Evolutionary conservation across 2,888 invertebrate genomes (phyloP), one percentile per base, ranked within the genome.

Genomic region (Salticus scenicus): DNA sequence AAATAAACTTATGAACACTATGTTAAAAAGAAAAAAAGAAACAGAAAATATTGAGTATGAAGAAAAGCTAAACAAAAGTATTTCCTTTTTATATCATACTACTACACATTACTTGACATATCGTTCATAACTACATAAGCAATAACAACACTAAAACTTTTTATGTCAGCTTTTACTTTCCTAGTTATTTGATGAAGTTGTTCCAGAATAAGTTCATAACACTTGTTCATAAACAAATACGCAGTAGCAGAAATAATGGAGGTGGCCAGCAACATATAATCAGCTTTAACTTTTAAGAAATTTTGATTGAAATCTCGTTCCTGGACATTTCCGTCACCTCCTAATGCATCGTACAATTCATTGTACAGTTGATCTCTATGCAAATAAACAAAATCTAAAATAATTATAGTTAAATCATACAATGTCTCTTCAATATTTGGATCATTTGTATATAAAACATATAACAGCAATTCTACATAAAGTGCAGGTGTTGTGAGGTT

Each of bases 111-210:
- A n/a, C n/a, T n/a, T n/a, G 57, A 57, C 8, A 57, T 57, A 24
- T 20, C 24, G 17, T 57, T 57, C 17, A 24, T 17, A 24, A 57
- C 57, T 7, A 75, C 47, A 82, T 82, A 31, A 31, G 70, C 57
- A 27, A 83, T 83, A 31, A 73, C 73, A 17, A 83, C 14, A 37
- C 77, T 69, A 28, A 83, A 77, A 67, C 41, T 77, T 63, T 33
- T 72, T 33, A 83, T 83, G 66, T 83, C 83, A 4, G 41, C 51
- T 8, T 64, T 72, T 5, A 77, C n/a, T 41, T 73, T 72, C 28
- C 77, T 66, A n/a, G 83, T 83, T 17, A 83, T 28, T 41, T 77
- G 77, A 31, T 83, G 77, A n/a, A 83, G n/a, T 30, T 83, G 83
- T 12, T 83, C 83, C 42, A 83, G 17, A 41, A 83, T 28, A 24